Base-by-base conservation (phyloP, 2,113 vertebrate genomes). In the Poeciliopsis retropinna region DNA sequence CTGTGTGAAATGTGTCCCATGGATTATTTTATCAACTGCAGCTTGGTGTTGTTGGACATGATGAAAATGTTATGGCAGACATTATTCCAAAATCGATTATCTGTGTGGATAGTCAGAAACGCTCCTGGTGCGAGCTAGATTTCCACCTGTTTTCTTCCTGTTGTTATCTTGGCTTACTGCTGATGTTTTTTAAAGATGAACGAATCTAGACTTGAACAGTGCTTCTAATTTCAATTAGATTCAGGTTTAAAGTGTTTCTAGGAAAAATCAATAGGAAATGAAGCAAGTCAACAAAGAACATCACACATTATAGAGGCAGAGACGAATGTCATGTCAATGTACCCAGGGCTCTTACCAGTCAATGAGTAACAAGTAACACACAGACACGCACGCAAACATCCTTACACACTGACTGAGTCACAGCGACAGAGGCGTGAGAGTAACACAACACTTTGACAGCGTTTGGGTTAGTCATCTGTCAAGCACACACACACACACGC, bases 291-390 rank as follows among this genome's bases (percentile, higher is more conserved):
- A 60, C 69, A 73, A 69, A 82, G 61, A 75, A 78, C 84, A 82
- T 81, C 65, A 80, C 75, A 83, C 34, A 77, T 80, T 41, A 76
- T 75, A 70, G 70, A 83, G 60, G 81, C 64, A 44, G 76, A 83
- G 82, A 89, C 84, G 60, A 70, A 87, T 84, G 85, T 89, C 88
- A 90, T 71, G 83, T 89, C 82, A 71, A 85, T 86, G 81, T 86
- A 87, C 76, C 69, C 72, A 64, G 29, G 72, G 78, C 74, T 76
- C 73, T 86, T 68, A 89, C 83, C 85, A 87, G 90, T 85, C 88
- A 90, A 72, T 85, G 85, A 88, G 82, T 76, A 87, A 89, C 73
- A 57, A 41, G 14, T 41, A 72, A 34, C 72, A 65, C 61, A 73
- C 73, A 68, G 64, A 69, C 61, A 73, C 76, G 70, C 78, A 76